Percentiles rank a stretch among this genome's conserved stretches.
phyloP scores from a whole-genome alignment of 2,888 invertebrate species.

The Hyposoter didymator region DNA sequence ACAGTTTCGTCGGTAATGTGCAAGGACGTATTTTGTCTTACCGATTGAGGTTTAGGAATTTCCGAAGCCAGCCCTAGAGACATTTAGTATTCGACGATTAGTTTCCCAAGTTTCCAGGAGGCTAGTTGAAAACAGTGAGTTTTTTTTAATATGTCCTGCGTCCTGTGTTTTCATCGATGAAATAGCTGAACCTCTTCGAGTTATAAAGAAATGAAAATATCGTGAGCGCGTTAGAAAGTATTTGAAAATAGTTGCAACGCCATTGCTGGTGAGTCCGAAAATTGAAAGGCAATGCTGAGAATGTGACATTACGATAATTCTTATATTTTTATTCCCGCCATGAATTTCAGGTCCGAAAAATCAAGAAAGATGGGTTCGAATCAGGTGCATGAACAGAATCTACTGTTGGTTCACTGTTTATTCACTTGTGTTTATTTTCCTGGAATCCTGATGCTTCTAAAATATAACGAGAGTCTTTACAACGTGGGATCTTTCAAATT shows the following conservation, averaged over 20 bases:
- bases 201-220: neutral
- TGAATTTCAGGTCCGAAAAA: neutral
- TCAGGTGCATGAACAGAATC: constrained; percentile 73
- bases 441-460: constrained; percentile 86
- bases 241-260: neutral
- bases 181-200: neutral
- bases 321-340: constrained; percentile 9
- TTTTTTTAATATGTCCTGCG: neutral
- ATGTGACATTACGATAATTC: neutral
- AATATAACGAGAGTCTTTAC: constrained; percentile 86
- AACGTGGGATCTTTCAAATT: constrained; percentile 86
- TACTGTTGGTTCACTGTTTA: constrained; percentile 85
- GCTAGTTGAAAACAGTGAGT: neutral
- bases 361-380: constrained; percentile 69
- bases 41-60: neutral
- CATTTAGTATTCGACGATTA: neutral
- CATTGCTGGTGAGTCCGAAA: neutral
- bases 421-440: constrained; percentile 88
- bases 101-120: neutral
- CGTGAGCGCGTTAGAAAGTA: neutral
- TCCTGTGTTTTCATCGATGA: neutral
- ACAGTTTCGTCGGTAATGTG: neutral
- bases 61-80: neutral
- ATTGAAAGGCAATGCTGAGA: neutral
- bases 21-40: neutral